A percentile compares a stretch with the other conserved stretches of the same genome.
Conservation (phyloP, 2,888 invertebrate genomes). For the Eremobia ochroleuca region DNA sequence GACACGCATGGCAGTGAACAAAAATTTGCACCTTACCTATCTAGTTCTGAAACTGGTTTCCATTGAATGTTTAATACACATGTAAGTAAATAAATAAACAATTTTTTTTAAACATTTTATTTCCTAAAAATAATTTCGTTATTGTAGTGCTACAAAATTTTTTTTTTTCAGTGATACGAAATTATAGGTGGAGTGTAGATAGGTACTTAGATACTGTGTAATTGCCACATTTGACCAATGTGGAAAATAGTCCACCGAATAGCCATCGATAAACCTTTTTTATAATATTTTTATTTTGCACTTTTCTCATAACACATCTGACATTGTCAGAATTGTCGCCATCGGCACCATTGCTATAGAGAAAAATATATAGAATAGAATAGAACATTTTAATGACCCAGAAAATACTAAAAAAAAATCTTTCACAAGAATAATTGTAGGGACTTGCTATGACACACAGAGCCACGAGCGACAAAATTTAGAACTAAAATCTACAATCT, state of each 20-base stretch:
- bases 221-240: not conserved
- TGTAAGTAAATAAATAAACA: not conserved
- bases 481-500: no score
- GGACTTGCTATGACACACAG: no score
- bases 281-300: not conserved
- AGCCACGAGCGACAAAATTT: no score
- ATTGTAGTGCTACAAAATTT: not conserved
- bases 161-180: not conserved
- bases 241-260: not conserved
- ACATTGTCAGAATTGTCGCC: not conserved
- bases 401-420: not conserved
- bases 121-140: not conserved
- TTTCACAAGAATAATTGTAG: no score
- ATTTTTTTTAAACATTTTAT: not conserved
- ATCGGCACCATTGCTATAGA: not conserved
- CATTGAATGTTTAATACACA: not conserved
- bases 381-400: not conserved
- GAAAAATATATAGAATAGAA: not conserved
- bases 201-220: not conserved
- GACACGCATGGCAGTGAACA: conserved; percentile 48
- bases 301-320: not conserved
- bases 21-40: conserved; percentile 28
- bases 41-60: conserved; percentile 34
- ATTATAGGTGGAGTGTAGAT: not conserved
- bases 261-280: not conserved